Percentiles rank a stretch among this genome's conserved stretches.
Conservation (phyloP, 1,140 invertebrate species). For the Lordiphosa stackelbergi region DNA sequence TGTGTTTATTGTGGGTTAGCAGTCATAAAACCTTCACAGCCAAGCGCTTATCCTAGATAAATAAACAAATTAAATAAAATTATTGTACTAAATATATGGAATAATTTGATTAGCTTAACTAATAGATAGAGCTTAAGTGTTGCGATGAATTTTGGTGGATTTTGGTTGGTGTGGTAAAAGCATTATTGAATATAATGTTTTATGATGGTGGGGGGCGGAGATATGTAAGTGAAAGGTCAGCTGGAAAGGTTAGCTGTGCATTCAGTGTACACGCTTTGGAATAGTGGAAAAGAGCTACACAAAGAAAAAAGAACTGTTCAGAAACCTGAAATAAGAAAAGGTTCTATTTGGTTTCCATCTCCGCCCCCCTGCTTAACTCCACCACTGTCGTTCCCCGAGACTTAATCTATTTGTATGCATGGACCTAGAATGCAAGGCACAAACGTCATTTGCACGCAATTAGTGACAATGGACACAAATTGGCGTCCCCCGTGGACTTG, state of each 20-base stretch:
- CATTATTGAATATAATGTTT: no score
- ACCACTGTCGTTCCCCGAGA: constrained; percentile 9
- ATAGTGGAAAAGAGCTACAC: no score
- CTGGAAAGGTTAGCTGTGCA: background rate
- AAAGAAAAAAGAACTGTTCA: no score
- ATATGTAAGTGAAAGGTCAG: no score
- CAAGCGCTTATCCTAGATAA: constrained; percentile 52
- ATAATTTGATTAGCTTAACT: constrained; percentile 44
- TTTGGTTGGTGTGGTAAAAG: constrained; percentile 3
- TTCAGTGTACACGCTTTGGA: background rate
- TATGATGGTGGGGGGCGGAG: no score
- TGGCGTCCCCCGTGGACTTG: constrained; percentile 17
- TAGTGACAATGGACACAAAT: constrained; percentile 66
- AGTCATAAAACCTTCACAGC: constrained; percentile 17
- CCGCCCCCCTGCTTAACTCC: background rate
- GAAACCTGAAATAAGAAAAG: no score
- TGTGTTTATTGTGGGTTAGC: constrained; percentile 55
- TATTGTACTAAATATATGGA: constrained; percentile 64
- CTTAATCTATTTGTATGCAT: constrained; percentile 56
- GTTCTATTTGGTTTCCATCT: no score
- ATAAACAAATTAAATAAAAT: constrained; percentile 75
- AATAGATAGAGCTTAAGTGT: constrained; percentile 8
- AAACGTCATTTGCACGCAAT: constrained; percentile 71
- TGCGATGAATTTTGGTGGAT: constrained; percentile 13
- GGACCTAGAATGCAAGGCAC: constrained; percentile 63